phyloP scores from a whole-genome alignment of 2,113 vertebrate species.

The Aspiorhynchus laticeps region DNA sequence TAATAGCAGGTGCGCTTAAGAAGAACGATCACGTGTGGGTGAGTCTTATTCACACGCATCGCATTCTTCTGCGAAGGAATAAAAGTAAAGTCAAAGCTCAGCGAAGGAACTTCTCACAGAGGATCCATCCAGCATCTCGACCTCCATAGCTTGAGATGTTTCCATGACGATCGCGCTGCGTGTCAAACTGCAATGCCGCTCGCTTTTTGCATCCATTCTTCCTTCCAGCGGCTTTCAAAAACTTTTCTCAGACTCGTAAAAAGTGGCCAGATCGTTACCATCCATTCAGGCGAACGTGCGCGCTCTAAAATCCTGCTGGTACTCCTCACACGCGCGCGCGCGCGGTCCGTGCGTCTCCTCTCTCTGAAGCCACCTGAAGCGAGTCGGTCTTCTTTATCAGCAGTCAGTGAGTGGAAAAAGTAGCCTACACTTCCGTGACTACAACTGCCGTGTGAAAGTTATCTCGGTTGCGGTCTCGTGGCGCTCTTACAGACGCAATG shows the following conservation, averaged over 20 bases:
- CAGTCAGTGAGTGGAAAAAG: background rate
- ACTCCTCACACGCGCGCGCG: slow-evolving; percentile 12
- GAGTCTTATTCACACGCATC: slow-evolving; percentile 31
- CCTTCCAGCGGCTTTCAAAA: slow-evolving; percentile 44
- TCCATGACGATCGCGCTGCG: slow-evolving; percentile 36
- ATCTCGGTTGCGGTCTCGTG: background rate
- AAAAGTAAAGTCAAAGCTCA: slow-evolving; percentile 27
- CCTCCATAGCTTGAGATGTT: slow-evolving; percentile 23
- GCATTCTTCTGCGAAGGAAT: slow-evolving; percentile 25
- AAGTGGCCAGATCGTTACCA: background rate
- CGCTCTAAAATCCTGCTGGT: slow-evolving; percentile 8
- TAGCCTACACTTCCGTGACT: background rate
- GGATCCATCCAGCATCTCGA: slow-evolving; percentile 34
- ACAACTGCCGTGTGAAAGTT: slow-evolving; percentile 42
- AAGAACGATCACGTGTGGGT: slow-evolving; percentile 19
- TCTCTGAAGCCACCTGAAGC: background rate
- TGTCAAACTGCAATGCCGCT: slow-evolving; percentile 29
- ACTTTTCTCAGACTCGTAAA: slow-evolving; percentile 50
- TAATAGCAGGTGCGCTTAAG: background rate
- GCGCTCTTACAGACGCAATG: background rate
- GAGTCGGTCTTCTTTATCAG: background rate
- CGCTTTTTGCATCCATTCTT: slow-evolving; percentile 57
- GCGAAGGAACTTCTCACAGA: background rate
- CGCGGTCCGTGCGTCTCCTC: background rate
- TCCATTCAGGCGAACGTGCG: slow-evolving; percentile 22